Evolutionary conservation across 2,113 vertebrate genomes (phyloP), one percentile per base, ranked within the genome.

Genomic region (Rhea americana): DNA sequence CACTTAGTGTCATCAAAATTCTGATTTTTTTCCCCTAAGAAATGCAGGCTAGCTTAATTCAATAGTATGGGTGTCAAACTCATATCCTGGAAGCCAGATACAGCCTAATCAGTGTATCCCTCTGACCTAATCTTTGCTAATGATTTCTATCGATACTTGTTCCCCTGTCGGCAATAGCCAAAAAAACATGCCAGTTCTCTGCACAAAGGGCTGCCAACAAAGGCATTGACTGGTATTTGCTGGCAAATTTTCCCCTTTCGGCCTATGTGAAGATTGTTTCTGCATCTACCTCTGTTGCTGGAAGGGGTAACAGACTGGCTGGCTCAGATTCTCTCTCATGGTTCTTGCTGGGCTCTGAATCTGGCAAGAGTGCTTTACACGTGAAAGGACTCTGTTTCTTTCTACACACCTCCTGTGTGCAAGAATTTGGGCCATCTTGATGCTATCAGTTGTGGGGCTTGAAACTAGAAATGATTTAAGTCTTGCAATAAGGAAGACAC

Each of bases 151-250:
- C 13, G 70, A 25, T 83, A 25, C 21, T 66, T 85, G 88, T 79
- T 89, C 85, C 88, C 28, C 53, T 81, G 85, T 51, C 73, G 50
- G 80, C 50, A 90, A 83, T 85, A 85, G 78, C 87, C 70, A 59
- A 50, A 84, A 93, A 66, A 93, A 91, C 50, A n/a, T 14, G 53
- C 26, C 83, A 90, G 78, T 85, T 91, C 90, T 93, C 93, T 87
- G 80, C 73, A 56, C 82, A 91, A 80, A 92, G 78, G 84, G 43
- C 89, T 94, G 79, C 93, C 90, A 94, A 91, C 22, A 90, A 93
- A 93, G 87, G 90, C 93, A 90, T 68, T 62, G 53, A 86, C 68
- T 90, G 88, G 91, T 67, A 95, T 94, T 93, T 92, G 30, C 67
- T 76, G 75, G 37, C 35, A 61, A 61, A 82, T 78, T 75, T 92